Percentiles rank a stretch among this genome's conserved stretches.
Evolutionary conservation across 2,113 vertebrate species (phyloP).

Genomic region (Excalfactoria chinensis): DNA sequence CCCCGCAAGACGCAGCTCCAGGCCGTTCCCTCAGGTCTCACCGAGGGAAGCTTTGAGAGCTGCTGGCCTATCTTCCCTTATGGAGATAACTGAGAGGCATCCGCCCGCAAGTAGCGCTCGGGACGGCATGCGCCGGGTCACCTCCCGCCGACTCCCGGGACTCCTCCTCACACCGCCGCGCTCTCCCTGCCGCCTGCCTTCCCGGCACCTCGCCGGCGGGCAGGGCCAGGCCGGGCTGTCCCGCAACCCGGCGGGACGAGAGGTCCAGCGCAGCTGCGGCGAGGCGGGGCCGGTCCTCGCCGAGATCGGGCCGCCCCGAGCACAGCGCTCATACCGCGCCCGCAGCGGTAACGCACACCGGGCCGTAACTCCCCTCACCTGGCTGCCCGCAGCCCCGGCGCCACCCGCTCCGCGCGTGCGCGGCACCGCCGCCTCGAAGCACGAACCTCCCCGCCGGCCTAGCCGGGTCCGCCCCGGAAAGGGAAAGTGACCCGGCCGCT

Average conservation of each 20-base stretch:
- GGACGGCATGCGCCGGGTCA: neutral
- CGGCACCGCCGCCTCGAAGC: accelerated
- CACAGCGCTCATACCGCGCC: accelerated
- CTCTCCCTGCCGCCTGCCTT: neutral
- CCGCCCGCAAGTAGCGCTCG: neutral
- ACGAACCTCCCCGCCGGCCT: accelerated
- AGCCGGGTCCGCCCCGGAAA: neutral
- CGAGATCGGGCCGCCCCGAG: too few species aligned
- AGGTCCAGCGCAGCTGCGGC: neutral
- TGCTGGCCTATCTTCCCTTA: neutral
- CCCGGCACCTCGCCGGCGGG: neutral
- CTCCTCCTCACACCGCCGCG: neutral
- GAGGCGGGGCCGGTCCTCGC: neutral
- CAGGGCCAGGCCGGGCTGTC: neutral
- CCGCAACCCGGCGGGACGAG: neutral
- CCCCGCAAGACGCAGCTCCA: neutral
- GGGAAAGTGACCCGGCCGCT: accelerated
- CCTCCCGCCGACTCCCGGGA: neutral
- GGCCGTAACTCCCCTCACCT: neutral
- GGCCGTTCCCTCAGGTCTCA: neutral
- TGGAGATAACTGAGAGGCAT: neutral
- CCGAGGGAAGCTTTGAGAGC: neutral
- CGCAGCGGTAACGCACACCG: neutral
- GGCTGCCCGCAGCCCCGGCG: accelerated
- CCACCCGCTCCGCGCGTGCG: neutral